phyloP scores from a whole-genome alignment of 2,888 invertebrate species.

The Melinopterus prodromus region DNA sequence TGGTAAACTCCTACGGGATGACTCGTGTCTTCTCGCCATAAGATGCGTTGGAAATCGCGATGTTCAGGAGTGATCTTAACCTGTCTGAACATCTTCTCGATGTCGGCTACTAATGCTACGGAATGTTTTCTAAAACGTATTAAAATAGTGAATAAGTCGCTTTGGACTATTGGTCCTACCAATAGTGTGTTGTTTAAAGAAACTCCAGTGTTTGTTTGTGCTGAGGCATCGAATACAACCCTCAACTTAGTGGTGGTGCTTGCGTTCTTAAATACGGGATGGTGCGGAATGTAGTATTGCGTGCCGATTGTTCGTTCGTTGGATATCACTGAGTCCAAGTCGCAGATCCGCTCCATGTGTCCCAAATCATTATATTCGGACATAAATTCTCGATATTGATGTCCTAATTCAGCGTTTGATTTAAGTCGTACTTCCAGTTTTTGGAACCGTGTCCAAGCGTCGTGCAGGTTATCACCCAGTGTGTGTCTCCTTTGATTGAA shows the following conservation, averaged over 20 bases:
- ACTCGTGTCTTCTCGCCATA: constrained; percentile 17
- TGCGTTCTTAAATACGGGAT: background rate
- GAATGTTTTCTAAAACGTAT: constrained; percentile 20
- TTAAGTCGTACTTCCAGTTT: background rate
- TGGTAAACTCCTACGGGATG: constrained; percentile 22
- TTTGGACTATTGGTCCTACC: constrained; percentile 16
- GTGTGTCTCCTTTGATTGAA: background rate
- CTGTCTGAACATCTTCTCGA: constrained; percentile 23
- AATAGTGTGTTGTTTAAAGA: constrained; percentile 18
- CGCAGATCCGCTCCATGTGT: constrained; percentile 8
- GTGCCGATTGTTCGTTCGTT: background rate
- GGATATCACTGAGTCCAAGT: background rate
- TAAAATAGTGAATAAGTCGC: constrained; percentile 24
- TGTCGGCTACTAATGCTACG: constrained; percentile 19
- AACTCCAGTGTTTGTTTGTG: constrained; percentile 16
- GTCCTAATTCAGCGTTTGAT: background rate
- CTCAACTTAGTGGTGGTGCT: background rate
- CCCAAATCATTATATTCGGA: background rate
- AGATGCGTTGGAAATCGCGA: constrained; percentile 28
- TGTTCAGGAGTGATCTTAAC: background rate
- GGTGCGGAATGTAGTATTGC: constrained; percentile 7
- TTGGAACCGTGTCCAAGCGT: background rate
- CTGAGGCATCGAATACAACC: background rate
- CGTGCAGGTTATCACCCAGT: background rate
- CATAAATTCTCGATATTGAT: background rate